phyloP scores from a whole-genome alignment of 2,888 invertebrate species.

The Drosophila lutescens region DNA sequence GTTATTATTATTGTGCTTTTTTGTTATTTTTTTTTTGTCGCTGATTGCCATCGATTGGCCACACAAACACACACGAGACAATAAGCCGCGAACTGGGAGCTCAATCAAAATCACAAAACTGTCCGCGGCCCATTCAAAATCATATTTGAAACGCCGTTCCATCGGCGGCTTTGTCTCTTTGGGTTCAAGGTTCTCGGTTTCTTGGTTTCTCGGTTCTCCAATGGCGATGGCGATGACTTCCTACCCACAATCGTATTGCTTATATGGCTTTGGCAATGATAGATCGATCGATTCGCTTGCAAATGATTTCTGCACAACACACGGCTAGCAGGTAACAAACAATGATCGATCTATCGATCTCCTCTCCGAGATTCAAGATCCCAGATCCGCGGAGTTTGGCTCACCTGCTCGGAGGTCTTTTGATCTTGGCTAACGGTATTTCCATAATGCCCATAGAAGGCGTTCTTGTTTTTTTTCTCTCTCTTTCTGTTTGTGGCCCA shows the following conservation, averaged over 20 bases:
- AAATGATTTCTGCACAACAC: slow-evolving; percentile 62
- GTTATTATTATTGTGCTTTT: not conserved
- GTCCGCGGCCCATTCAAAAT: slow-evolving; percentile 67
- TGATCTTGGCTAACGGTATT: slow-evolving; percentile 65
- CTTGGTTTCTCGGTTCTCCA: too few species aligned
- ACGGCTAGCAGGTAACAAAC: slow-evolving; percentile 19
- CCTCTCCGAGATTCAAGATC: not conserved
- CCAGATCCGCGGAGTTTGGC: slow-evolving; percentile 5
- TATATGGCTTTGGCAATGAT: slow-evolving; percentile 61
- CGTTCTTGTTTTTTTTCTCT: slow-evolving; percentile 22
- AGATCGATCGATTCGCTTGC: slow-evolving; percentile 58
- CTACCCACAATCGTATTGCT: slow-evolving; percentile 34
- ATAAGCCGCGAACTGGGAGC: not conserved
- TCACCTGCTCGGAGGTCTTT: slow-evolving; percentile 51
- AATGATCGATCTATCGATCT: slow-evolving; percentile 44
- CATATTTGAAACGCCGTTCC: slow-evolving; percentile 35
- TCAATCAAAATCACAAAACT: slow-evolving; percentile 63
- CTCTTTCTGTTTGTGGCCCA: slow-evolving; percentile 2
- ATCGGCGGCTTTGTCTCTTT: slow-evolving; percentile 39
- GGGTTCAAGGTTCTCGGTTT: slow-evolving; percentile 68
- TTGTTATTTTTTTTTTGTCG: slow-evolving; percentile 3
- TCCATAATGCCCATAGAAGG: slow-evolving; percentile 67
- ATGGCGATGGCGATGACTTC: slow-evolving; percentile 58
- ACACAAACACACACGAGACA: slow-evolving; percentile 10
- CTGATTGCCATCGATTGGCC: slow-evolving; percentile 42